These are phyloP conservation scores for Telmatherina bonti DNA, from an alignment of 2,797 vertebrate genomes.

Conservation along the genomic window DNA sequence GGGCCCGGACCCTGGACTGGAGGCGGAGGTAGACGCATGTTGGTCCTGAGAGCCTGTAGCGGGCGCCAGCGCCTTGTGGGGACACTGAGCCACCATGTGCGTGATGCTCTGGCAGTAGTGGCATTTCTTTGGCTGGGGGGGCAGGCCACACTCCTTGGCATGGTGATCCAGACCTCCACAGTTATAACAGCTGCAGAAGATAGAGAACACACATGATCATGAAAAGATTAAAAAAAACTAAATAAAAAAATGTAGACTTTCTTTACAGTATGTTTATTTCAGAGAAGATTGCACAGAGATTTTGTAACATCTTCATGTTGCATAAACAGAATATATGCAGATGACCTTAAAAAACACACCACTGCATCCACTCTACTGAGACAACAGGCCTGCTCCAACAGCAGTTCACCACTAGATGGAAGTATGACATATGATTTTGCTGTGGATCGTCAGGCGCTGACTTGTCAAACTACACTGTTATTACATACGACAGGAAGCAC, in stretches of 20 bases:
- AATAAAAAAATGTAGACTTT: background rate
- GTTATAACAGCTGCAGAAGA: conserved; percentile 92
- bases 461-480: background rate
- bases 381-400: background rate
- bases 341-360: too few relatives aligned
- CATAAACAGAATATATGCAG: too few relatives aligned
- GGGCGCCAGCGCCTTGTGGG: conserved; percentile 88
- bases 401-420: conserved; percentile 66
- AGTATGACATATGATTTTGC: conserved; percentile 31
- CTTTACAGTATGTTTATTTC: background rate
- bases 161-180: conserved; percentile 98
- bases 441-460: background rate
- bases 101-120: conserved; percentile 98
- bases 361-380: background rate
- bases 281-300: background rate
- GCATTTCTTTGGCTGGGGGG: conserved; percentile 98
- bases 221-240: background rate
- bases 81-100: conserved; percentile 98
- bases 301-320: too few relatives aligned
- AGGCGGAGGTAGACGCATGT: conserved; percentile 80
- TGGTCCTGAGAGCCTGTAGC: conserved; percentile 90
- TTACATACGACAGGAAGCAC: background rate
- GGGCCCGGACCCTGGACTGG: conserved; percentile 67
- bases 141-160: conserved; percentile 98
- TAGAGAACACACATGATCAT: background rate